phyloP scores from a whole-genome alignment of 2,888 invertebrate genomes.

The Agonopterix subpropinquella region DNA sequence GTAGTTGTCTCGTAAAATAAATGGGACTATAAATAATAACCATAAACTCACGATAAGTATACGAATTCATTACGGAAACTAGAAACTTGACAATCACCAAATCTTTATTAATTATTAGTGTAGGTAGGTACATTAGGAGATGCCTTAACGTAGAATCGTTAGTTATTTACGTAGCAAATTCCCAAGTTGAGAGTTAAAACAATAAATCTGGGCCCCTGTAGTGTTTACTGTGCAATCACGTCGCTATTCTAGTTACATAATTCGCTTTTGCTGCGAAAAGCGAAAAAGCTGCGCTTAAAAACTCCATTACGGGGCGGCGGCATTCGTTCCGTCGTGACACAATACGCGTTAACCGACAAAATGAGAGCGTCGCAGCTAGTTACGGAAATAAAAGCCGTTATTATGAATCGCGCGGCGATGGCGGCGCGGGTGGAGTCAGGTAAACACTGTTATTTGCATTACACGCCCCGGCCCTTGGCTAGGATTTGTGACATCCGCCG shows the following conservation, averaged over 20 bases:
- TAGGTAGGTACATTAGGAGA: conserved; percentile 2
- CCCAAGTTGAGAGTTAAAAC: conserved; percentile 36
- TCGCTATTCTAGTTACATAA: conserved; percentile 54
- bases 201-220: conserved; percentile 41
- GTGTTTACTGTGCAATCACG: conserved; percentile 49
- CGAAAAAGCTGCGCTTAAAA: conserved; percentile 61
- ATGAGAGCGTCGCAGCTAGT: conserved; percentile 65
- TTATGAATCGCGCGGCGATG: conserved; percentile 45
- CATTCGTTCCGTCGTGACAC: conserved; percentile 60
- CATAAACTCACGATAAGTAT: conserved; percentile 17
- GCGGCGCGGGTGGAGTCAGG: conserved; percentile 35
- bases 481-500: conserved; percentile 65
- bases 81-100: conserved; percentile 11
- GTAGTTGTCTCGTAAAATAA: conserved; percentile 18
- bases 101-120: conserved; percentile 7
- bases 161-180: conserved; percentile 26
- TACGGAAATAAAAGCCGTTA: conserved; percentile 67
- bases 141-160: conserved; percentile 6
- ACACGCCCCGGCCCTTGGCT: conserved; percentile 52
- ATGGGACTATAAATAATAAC: conserved; percentile 24
- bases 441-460: conserved; percentile 63
- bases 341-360: conserved; percentile 67
- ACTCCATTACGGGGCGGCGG: conserved; percentile 59
- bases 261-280: conserved; percentile 43
- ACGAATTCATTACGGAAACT: conserved; percentile 21